Evolutionary conservation across 2,113 vertebrate species (phyloP), one percentile per base, ranked within the genome.

Genomic region (Engystomops pustulosus): DNA sequence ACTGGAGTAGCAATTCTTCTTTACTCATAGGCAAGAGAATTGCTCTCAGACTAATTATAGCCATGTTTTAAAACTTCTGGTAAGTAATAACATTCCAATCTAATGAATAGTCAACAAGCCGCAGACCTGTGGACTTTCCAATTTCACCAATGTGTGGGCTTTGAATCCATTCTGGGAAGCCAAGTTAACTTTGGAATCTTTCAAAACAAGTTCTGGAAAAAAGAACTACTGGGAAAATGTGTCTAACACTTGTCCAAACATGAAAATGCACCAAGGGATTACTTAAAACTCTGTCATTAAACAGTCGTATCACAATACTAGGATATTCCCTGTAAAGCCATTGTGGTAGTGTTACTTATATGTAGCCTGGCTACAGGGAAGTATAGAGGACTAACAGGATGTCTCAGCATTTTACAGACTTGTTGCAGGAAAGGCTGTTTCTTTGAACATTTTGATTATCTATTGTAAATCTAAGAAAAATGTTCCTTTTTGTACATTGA

Each of bases 261-360:
- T 6, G 2, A 60, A 11, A 2, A 49, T 55, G 53, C 32, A 55
- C 67, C 78, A 41, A 53, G 65, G 79, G 79, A 70, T 55, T 81
- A 49, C 65, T 70, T 69, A 51, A 38, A 25, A 58, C 15, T n/a
- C 17, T 62, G 6, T 55, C 1, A 25, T 49, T 36, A 70, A 85
- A 58, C 18, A 53, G 47, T 17, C 8, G 8, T 68, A 34, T 38
- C 36, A 85, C 83, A 85, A 85, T 79, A 45, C 62, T 45, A 79
- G 75, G 75, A 85, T 85, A 85, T 79, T 79, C 83, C 83, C 83
- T 85, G 75, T 69, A 70, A 68, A 55, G 83, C 36, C 30, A 78
- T 79, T 85, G 58, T 68, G 58, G 12, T 41, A 38, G 23, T 69
- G 44, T 53, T 20, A 17, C 30, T 18, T 23, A 4, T 8, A 51